Evolutionary conservation across 1,140 invertebrate genomes (phyloP).

Genomic region (Conopomorpha cramerella): DNA sequence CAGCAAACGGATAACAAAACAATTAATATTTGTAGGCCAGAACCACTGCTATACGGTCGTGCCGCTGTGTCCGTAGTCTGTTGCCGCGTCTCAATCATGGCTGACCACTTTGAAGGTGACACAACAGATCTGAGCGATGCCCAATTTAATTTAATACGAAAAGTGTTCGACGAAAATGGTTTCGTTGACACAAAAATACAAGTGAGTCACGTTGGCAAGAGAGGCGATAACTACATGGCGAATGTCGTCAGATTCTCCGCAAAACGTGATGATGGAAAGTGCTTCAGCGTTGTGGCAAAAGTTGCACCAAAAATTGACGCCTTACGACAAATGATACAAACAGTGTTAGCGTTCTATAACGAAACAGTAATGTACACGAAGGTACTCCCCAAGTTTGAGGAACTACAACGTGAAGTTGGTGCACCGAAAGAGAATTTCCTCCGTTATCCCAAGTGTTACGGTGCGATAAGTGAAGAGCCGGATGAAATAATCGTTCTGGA

Average conservation of each 20-base stretch:
- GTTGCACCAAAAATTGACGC: background rate
- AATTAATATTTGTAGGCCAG: too few species aligned
- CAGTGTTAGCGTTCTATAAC: conserved; percentile 12
- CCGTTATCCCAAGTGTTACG: conserved; percentile 37
- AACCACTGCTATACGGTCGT: too few species aligned
- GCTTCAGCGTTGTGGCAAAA: background rate
- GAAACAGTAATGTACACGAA: conserved; percentile 32
- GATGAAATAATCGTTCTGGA: conserved; percentile 60
- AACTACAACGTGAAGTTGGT: conserved; percentile 25
- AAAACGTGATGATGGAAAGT: background rate
- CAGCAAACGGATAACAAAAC: too few species aligned
- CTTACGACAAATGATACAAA: background rate
- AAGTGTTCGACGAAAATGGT: too few species aligned
- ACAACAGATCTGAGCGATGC: too few species aligned
- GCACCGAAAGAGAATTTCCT: conserved; percentile 18
- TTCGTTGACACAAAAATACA: too few species aligned
- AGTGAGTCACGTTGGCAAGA: background rate
- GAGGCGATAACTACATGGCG: background rate
- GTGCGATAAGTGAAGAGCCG: conserved; percentile 19
- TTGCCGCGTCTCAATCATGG: too few species aligned
- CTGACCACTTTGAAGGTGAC: too few species aligned
- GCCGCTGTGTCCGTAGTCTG: too few species aligned
- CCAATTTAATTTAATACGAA: too few species aligned
- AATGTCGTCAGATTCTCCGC: background rate
- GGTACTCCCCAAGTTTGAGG: conserved; percentile 26